Evolutionary conservation across 2,797 vertebrate species (phyloP).

Genomic region (Podargus strigoides): DNA sequence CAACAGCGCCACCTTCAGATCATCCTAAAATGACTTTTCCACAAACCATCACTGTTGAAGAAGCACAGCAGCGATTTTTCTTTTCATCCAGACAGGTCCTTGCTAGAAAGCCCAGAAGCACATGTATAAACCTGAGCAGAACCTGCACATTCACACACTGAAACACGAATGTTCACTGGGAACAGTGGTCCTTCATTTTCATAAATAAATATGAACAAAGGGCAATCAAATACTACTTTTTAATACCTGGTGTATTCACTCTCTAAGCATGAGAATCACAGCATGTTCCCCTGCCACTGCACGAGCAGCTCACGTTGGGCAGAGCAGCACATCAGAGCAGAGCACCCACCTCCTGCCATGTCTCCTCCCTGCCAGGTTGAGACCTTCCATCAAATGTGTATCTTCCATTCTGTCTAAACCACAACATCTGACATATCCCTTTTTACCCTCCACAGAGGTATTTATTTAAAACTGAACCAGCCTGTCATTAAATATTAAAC

Average conservation of each 20-base stretch:
- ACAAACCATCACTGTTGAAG: background rate
- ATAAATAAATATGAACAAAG: background rate
- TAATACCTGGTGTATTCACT: background rate
- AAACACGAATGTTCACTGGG: background rate
- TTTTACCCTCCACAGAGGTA: background rate
- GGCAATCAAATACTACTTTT: background rate
- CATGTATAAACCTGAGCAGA: background rate
- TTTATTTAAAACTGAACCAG: background rate
- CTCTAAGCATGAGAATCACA: background rate
- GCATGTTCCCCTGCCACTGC: background rate
- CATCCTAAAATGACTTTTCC: background rate
- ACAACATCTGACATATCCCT: background rate
- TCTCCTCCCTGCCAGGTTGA: background rate
- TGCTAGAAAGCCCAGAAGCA: background rate
- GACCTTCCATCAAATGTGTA: background rate
- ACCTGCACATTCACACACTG: background rate
- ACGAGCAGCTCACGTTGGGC: background rate
- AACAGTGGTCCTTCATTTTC: background rate
- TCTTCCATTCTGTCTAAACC: background rate
- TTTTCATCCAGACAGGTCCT: background rate
- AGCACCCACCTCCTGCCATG: background rate
- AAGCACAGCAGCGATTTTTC: background rate
- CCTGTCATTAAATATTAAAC: background rate
- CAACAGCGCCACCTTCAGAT: conserved; percentile 71
- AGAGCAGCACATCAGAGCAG: background rate